A percentile compares a stretch with the other conserved stretches of the same genome.
phyloP scores from a whole-genome alignment of 2,797 vertebrate genomes.

The Chrysocyon brachyurus region DNA sequence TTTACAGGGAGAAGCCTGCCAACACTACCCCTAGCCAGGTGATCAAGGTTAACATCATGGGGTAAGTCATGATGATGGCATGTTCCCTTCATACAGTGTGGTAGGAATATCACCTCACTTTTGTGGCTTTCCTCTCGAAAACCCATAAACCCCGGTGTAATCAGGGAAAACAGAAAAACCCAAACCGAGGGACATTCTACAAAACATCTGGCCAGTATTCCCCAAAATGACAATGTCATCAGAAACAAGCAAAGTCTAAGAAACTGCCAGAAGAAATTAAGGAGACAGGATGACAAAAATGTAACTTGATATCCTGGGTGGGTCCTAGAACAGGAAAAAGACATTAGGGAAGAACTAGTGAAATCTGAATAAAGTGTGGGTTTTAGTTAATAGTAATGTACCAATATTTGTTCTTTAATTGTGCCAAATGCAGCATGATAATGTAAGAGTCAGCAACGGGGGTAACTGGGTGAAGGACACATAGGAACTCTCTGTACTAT shows the following conservation, averaged over 20 bases:
- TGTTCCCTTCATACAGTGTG: neutral
- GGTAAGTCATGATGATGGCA: neutral
- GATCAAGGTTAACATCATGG: neutral
- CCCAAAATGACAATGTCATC: neutral
- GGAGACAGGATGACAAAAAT: neutral
- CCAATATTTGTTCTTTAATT: neutral
- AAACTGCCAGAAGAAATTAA: neutral
- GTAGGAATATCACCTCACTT: neutral
- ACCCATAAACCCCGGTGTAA: too few species aligned
- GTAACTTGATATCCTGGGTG: neutral
- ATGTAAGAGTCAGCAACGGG: neutral
- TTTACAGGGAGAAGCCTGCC: neutral
- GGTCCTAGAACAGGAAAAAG: neutral
- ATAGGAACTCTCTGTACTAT: neutral
- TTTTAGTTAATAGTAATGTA: neutral
- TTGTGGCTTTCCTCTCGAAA: neutral
- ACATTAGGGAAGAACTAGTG: neutral
- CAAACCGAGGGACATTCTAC: neutral
- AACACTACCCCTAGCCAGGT: too few species aligned
- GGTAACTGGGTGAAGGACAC: neutral
- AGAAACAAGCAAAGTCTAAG: neutral
- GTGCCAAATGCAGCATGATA: neutral
- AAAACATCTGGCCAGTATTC: neutral
- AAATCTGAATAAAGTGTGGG: neutral
- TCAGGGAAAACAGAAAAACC: neutral